phyloP scores from a whole-genome alignment of 2,888 invertebrate genomes.

The Girardia tigrina region DNA sequence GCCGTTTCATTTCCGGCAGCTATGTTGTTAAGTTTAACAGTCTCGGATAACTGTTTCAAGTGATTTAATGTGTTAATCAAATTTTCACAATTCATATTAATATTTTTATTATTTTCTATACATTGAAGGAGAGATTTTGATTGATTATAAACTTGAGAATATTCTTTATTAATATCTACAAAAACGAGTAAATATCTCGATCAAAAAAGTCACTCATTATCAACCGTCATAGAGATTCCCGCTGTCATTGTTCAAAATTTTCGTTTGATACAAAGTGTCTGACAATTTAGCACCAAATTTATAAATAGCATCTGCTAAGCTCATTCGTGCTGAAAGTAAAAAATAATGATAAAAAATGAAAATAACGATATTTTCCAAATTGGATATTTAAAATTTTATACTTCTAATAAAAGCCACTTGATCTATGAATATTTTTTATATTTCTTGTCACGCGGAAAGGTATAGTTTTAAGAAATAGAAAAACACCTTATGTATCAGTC shows the following conservation, averaged over 20 bases:
- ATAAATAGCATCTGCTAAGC: background rate
- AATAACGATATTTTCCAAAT: background rate
- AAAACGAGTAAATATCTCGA: no score
- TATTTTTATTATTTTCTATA: background rate
- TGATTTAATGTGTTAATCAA: background rate
- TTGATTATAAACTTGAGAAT: background rate
- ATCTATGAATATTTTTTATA: no score
- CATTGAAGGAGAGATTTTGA: background rate
- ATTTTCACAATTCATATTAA: background rate
- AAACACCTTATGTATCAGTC: no score
- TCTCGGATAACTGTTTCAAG: background rate
- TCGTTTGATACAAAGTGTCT: background rate
- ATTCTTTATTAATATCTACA: background rate
- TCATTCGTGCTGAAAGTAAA: background rate
- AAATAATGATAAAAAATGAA: background rate
- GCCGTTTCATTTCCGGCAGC: background rate
- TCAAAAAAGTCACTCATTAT: background rate
- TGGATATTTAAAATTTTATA: no score
- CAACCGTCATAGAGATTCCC: background rate
- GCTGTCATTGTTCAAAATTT: conserved; percentile 11
- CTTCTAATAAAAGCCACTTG: no score
- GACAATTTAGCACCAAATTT: conserved; percentile 16
- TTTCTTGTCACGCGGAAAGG: no score
- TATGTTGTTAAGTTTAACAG: background rate
- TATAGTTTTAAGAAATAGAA: no score